Evolutionary conservation across 1,140 invertebrate species (phyloP).

Genomic region (Aphelinus atriplicis): DNA sequence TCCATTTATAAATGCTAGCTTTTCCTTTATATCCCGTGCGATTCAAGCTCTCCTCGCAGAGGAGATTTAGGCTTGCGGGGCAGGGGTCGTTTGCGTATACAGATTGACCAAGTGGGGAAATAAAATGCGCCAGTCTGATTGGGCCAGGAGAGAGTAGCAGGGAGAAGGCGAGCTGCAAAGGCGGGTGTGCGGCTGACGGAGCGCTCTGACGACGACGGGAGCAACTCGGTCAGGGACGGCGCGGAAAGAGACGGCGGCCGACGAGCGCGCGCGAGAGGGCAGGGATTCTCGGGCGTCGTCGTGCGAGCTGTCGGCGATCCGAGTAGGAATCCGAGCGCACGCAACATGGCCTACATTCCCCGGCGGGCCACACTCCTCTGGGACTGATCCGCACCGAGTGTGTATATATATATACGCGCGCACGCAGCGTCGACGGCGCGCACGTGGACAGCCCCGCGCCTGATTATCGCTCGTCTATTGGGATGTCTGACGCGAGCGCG

Average conservation of each 20-base stretch:
- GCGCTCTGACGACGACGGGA: constrained; percentile 12
- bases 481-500: no score
- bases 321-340: neutral
- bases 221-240: constrained; percentile 34
- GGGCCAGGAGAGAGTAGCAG: neutral
- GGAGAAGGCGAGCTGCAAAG: neutral
- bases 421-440: neutral
- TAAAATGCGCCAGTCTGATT: neutral
- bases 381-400: constrained; percentile 18
- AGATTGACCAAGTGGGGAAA: no score
- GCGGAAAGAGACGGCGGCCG: neutral
- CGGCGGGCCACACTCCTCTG: no score
- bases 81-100: no score
- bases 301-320: constrained; percentile 27
- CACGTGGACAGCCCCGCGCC: neutral
- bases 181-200: neutral
- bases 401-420: neutral
- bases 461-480: constrained; percentile 5
- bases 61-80: no score
- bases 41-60: no score
- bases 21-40: no score
- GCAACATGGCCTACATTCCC: constrained; percentile 55
- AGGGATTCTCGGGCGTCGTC: constrained; percentile 39
- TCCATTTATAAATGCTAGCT: no score
- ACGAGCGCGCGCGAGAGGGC: neutral